phyloP scores from a whole-genome alignment of 2,113 vertebrate species.

The Gavialis gangeticus region DNA sequence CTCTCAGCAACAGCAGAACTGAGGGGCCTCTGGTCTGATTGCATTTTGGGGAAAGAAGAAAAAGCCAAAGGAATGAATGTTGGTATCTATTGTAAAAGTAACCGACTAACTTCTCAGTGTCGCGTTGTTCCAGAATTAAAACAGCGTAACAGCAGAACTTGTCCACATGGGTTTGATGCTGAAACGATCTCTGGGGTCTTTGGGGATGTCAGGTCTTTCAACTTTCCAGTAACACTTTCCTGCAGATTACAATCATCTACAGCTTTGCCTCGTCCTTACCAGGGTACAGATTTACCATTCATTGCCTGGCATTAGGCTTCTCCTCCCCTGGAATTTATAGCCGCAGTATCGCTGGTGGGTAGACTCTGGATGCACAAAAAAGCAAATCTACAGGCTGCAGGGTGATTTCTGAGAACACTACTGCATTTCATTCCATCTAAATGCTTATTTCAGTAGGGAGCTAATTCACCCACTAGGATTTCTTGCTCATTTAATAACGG shows the following conservation, averaged over 20 bases:
- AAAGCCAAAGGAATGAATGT: neutral
- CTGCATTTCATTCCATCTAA: constrained; percentile 24
- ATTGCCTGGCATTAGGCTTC: accelerated
- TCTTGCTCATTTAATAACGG: constrained; percentile 54
- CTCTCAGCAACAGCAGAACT: neutral
- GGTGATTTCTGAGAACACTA: neutral
- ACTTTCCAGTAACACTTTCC: neutral
- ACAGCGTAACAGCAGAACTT: neutral
- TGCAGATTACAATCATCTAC: neutral
- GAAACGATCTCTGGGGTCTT: neutral
- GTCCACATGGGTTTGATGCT: accelerated
- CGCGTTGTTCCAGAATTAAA: neutral
- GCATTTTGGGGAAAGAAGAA: neutral
- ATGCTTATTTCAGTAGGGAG: constrained; percentile 61
- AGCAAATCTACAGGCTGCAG: neutral
- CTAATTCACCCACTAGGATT: constrained; percentile 48
- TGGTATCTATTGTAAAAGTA: neutral
- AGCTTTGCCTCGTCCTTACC: neutral
- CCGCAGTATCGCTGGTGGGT: neutral
- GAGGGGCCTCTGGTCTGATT: neutral
- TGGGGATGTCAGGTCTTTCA: neutral
- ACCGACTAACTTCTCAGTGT: neutral
- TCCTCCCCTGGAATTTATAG: neutral
- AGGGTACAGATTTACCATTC: neutral
- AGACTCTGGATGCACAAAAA: neutral